A percentile compares a stretch with the other conserved stretches of the same genome.
Evolutionary conservation across 1,140 invertebrate species (phyloP).

Genomic region (Ceratitis capitata): DNA sequence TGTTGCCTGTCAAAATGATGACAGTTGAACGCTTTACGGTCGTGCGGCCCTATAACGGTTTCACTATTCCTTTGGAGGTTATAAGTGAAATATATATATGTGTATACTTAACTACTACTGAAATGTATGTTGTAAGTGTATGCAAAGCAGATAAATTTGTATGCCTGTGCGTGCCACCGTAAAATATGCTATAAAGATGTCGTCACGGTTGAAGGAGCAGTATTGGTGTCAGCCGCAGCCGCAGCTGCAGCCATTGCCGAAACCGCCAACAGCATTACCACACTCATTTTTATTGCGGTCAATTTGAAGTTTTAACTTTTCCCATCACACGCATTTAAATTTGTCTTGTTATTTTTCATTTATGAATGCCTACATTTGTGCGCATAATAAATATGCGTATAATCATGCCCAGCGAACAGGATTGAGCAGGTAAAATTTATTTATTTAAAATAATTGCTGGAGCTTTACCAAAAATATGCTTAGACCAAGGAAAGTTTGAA

Average conservation of each 20-base stretch:
- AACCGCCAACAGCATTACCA: conserved; percentile 1
- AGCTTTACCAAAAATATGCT: too few species aligned
- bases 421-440: too few species aligned
- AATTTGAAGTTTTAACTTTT: conserved; percentile 7
- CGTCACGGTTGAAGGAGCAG: neutral
- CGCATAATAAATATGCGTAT: too few species aligned
- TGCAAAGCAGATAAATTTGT: neutral
- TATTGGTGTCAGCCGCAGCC: neutral
- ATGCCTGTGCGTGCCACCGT: neutral
- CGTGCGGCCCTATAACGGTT: neutral
- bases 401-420: too few species aligned
- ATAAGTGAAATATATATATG: neutral
- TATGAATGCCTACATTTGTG: neutral
- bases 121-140: neutral
- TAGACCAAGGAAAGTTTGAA: too few species aligned
- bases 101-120: neutral
- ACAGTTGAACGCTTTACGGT: conserved; percentile 14
- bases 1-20: neutral
- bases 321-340: neutral
- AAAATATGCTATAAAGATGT: neutral
- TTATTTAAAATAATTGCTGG: neutral
- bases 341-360: neutral
- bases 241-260: neutral
- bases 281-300: conserved; percentile 33
- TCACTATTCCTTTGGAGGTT: neutral